Evolutionary conservation across 2,888 invertebrate species (phyloP), one percentile per base, ranked within the genome.

Genomic region (Drosophila rubida): DNA sequence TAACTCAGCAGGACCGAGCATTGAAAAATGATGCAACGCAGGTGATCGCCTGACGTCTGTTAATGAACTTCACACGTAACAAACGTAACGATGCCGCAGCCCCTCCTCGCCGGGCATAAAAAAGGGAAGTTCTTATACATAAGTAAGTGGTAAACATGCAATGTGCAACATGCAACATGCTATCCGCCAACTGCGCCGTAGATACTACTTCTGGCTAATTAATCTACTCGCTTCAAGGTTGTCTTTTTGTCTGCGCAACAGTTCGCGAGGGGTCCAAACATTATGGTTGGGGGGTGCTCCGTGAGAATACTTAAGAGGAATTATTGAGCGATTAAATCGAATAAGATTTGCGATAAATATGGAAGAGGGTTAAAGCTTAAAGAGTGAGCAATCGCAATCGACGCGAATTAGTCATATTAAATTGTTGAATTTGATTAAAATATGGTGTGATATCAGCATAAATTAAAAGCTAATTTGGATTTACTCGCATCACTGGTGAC

Each of bases 61-160:
- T 77, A 75, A 75, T 75, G 75, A 75, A 75, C 75, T 75, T 75
- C 75, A 75, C 75, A 75, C 75, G 74, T 66, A 63, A 72, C 48
- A 54, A 55, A 39, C 39, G 37, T 13, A 37, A 37, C 13, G 35
- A 37, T 37, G 11, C 0, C 14, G 27, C 39, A 8, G 11, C 9
- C 46, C 57, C 30, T n/a, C 8, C 25, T 9, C 42, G 14, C 19
- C 23, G 19, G 1, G 9, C 3, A 19, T 16, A 4, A 7, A 54
- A 9, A 23, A 0, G 11, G 2, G 6, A 23, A 53, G 48, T 44
- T 44, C 14, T 9, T 60, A 25, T 13, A 37, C 42, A 13, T 44
- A 50, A 49, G 27, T 49, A 53, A 51, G 22, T 44, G 9, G n/a
- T 50, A 25, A 69, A 48, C 73, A 73, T 67, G 67, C 60, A 53